phyloP scores from a whole-genome alignment of 2,888 invertebrate species.

The Hemaris fuciformis region DNA sequence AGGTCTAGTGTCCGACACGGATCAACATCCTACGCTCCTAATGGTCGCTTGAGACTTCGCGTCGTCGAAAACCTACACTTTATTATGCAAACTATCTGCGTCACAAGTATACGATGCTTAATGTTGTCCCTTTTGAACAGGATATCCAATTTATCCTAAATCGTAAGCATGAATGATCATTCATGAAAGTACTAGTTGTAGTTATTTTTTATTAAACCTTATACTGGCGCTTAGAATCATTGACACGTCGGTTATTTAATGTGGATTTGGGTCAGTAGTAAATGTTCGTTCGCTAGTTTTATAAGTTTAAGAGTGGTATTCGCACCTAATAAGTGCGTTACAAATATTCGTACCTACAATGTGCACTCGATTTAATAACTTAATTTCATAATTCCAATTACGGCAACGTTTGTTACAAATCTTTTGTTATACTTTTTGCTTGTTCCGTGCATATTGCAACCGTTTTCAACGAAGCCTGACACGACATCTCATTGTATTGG shows the following conservation, averaged over 20 bases:
- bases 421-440: constrained; percentile 7
- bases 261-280: no score
- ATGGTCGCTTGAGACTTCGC: constrained; percentile 4
- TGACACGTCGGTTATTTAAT: no score
- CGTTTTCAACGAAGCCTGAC: neutral
- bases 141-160: no score
- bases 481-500: neutral
- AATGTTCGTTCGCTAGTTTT: no score
- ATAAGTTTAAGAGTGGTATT: no score
- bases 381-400: neutral
- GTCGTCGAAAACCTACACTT: neutral
- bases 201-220: no score
- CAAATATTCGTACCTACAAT: neutral
- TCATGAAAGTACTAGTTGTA: no score
- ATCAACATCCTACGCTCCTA: constrained; percentile 7
- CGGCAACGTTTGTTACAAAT: neutral
- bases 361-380: neutral
- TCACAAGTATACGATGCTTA: neutral
- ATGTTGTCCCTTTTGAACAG: no score
- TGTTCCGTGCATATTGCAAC: neutral
- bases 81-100: neutral
- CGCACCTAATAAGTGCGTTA: neutral
- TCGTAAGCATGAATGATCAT: no score
- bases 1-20: neutral
- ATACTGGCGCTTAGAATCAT: no score